phyloP scores from a whole-genome alignment of 2,797 vertebrate genomes.

The Yasuhikotakia modesta region DNA sequence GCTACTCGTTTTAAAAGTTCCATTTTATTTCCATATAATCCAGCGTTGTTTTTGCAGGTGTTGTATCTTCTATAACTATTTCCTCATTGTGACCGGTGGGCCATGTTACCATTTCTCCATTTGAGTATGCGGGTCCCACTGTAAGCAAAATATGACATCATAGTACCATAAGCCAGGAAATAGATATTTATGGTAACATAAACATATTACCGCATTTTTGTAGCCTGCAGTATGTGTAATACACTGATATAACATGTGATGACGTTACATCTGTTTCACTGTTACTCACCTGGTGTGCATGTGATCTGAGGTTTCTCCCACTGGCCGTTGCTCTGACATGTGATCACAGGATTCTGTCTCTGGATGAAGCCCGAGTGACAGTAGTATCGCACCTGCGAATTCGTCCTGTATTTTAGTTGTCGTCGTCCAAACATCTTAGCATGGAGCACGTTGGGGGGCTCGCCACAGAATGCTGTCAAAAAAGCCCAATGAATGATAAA shows the following conservation, averaged over 20 bases:
- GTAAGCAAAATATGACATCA: slow-evolving; percentile 28
- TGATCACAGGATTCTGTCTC: slow-evolving; percentile 82
- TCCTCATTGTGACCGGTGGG: slow-evolving; percentile 54
- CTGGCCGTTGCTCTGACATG: slow-evolving; percentile 80
- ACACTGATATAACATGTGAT: not conserved
- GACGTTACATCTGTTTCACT: not conserved
- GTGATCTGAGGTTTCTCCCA: slow-evolving; percentile 86
- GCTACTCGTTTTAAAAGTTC: slow-evolving; percentile 59
- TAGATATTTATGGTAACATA: not conserved
- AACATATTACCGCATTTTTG: not conserved
- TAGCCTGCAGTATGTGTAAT: no score
- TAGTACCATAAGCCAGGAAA: not conserved
- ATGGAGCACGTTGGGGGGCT: slow-evolving; percentile 78
- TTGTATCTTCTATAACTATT: slow-evolving; percentile 57
- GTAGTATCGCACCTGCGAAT: slow-evolving; percentile 81
- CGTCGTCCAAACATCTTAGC: slow-evolving; percentile 81
- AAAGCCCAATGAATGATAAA: slow-evolving; percentile 7
- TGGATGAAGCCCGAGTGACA: slow-evolving; percentile 82
- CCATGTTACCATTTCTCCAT: slow-evolving; percentile 51
- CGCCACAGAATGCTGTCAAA: slow-evolving; percentile 82
- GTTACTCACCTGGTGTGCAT: slow-evolving; percentile 74
- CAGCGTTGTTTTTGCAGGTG: slow-evolving; percentile 63
- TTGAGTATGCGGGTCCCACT: slow-evolving; percentile 51
- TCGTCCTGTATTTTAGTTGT: slow-evolving; percentile 79
- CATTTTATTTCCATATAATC: slow-evolving; percentile 70